Evolutionary conservation across 2,888 invertebrate species (phyloP), one percentile per base, ranked within the genome.

Genomic region (Lasioglossum figueresi): DNA sequence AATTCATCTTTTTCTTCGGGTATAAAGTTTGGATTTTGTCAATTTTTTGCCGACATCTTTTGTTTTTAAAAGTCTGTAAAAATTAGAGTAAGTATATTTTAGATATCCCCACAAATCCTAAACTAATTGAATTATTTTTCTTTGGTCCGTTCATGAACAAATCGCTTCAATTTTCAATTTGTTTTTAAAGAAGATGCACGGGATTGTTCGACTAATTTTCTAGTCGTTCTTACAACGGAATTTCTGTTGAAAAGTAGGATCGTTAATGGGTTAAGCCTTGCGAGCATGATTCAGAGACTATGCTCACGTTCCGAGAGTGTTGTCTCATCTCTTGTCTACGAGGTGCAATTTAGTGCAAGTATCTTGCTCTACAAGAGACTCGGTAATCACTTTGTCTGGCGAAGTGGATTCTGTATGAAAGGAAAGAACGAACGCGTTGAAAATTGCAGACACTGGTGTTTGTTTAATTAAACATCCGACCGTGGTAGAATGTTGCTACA

Each of bases 301-400:
- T 19, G 68, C 16, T 37, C 68, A 37, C 68, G 34, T 19, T 68
- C 19, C 12, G 34, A 23, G 37, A 68, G 23, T 37, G 68, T 68
- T 34, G 34, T 68, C 68, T 68, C 34, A 37, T 68, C 23, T 68
- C 37, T 37, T 68, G 68, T 68, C 66, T 34, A 66, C 34, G 66
- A 66, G 68, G 37, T 37, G 68, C 68, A 68, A 68, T 68, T 34
- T 68, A 68, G 68, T 68, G 68, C 68, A 68, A 68, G 34, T 31
- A 63, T 63, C 27, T 63, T 63, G 19, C n/a, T 48, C 72, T 27
- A 31, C 23, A 56, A 45, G 68, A 43, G n/a, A 31, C 63, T 63
- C 16, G 31, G 31, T 19, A 31, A 63, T 63, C 63, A 31, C 19
- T 63, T 31, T 63, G 59, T 59, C 59, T 59, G 59, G 4, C 27